Percentiles rank a stretch among this genome's conserved stretches.
Conservation (phyloP, 2,888 invertebrate genomes). For the Drosophila affinis region DNA sequence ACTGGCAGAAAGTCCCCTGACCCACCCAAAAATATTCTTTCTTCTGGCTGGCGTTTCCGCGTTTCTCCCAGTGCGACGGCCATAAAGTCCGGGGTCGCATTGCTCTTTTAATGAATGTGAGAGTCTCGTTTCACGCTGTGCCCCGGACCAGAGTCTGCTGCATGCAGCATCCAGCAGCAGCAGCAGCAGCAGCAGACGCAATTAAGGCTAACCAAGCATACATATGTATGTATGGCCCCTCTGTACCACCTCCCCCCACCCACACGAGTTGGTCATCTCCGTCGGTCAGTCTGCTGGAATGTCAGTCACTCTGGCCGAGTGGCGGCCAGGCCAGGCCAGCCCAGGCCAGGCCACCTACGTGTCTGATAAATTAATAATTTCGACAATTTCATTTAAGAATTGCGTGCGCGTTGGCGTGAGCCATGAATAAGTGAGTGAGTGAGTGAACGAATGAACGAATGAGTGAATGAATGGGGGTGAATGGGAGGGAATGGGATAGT, state of each 20-base stretch:
- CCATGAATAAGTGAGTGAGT: constrained; percentile 35
- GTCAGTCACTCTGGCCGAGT: too few species aligned
- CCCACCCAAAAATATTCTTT: not conserved
- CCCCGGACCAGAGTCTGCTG: not conserved
- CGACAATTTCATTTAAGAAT: constrained; percentile 62
- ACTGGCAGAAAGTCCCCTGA: constrained; percentile 10
- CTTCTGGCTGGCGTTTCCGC: constrained; percentile 2
- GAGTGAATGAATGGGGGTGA: constrained; percentile 11
- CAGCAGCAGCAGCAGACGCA: constrained; percentile 49
- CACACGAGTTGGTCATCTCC: not conserved
- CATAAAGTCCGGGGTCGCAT: constrained; percentile 24
- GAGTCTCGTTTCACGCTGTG: constrained; percentile 50
- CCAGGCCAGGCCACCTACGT: constrained; percentile 17
- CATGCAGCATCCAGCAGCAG: constrained; percentile 3
- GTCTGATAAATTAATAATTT: constrained; percentile 72
- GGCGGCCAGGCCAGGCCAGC: constrained; percentile 1
- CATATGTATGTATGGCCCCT: constrained; percentile 16
- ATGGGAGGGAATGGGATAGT: not conserved
- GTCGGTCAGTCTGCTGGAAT: constrained; percentile 5
- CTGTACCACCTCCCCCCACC: constrained; percentile 3
- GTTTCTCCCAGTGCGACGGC: constrained; percentile 21
- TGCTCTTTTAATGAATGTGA: constrained; percentile 76
- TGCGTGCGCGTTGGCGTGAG: constrained; percentile 51
- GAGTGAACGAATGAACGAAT: not conserved
- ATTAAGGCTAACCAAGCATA: constrained; percentile 74